Evolutionary conservation across 2,797 vertebrate genomes (phyloP).

Genomic region (Moxostoma hubbsi): DNA sequence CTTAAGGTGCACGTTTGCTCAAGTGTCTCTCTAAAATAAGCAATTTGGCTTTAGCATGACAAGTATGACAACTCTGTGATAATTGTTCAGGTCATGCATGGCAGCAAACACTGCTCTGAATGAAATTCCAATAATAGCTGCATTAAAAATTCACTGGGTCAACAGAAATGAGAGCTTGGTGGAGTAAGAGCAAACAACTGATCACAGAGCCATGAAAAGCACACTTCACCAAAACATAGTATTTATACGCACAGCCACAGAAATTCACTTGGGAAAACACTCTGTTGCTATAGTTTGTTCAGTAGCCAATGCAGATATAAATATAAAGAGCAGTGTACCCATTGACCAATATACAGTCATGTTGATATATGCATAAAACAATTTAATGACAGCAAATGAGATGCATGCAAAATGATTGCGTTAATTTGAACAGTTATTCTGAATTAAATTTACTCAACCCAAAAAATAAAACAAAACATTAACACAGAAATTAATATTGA

Average conservation of each 20-base stretch:
- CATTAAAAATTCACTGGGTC: conserved; percentile 11
- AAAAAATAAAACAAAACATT: no score
- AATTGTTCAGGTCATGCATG: neutral
- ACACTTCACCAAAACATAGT: neutral
- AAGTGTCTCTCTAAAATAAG: no score
- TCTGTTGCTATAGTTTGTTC: neutral
- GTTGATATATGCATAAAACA: no score
- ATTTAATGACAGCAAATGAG: no score
- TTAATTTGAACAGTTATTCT: no score
- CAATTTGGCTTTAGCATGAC: neutral
- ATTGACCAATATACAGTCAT: no score
- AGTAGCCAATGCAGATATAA: neutral
- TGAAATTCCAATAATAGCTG: conserved; percentile 5
- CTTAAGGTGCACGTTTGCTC: no score
- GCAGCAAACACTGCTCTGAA: neutral
- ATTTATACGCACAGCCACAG: neutral
- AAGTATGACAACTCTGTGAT: neutral
- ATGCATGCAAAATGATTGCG: no score
- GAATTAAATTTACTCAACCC: no score
- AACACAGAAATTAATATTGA: no score
- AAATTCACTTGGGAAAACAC: neutral
- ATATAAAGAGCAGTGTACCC: no score
- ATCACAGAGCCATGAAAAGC: neutral
- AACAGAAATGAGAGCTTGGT: conserved; percentile 13
- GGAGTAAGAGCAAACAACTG: conserved; percentile 29